phyloP scores from a whole-genome alignment of 2,888 invertebrate genomes.

The Meloe dianella region DNA sequence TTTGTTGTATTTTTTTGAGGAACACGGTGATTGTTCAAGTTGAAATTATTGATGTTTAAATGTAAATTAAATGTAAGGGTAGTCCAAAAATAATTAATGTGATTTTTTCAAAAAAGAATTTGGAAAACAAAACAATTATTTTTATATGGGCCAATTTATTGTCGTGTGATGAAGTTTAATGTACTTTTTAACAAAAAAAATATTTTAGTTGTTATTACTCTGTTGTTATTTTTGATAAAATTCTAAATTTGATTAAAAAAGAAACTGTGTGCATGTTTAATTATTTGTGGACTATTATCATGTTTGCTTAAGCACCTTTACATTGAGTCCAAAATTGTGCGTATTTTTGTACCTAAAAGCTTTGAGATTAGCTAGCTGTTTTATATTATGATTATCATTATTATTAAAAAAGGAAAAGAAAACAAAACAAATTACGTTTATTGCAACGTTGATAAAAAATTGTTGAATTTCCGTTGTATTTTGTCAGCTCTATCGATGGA shows the following conservation, averaged over 20 bases:
- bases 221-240: constrained; percentile 3
- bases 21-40: constrained; percentile 6
- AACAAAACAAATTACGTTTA: no score
- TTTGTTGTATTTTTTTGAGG: constrained; percentile 34
- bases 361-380: constrained; percentile 25
- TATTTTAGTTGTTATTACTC: constrained; percentile 15
- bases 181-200: constrained; percentile 16
- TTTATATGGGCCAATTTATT: constrained; percentile 1
- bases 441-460: no score
- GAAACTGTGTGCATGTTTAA: constrained; percentile 19
- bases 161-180: constrained; percentile 16
- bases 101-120: neutral
- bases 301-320: constrained; percentile 19
- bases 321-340: constrained; percentile 16
- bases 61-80: constrained; percentile 32
- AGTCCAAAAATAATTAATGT: constrained; percentile 33
- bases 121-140: neutral
- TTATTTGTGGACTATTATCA: constrained; percentile 27
- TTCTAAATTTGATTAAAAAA: constrained; percentile 1
- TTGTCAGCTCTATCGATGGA: constrained; percentile 7
- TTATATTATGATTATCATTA: constrained; percentile 6
- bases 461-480: constrained; percentile 7
- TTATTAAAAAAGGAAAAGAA: neutral
- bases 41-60: constrained; percentile 26
- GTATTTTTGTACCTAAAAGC: constrained; percentile 32